phyloP scores from a whole-genome alignment of 2,797 vertebrate genomes.

The Danio tinwini region DNA sequence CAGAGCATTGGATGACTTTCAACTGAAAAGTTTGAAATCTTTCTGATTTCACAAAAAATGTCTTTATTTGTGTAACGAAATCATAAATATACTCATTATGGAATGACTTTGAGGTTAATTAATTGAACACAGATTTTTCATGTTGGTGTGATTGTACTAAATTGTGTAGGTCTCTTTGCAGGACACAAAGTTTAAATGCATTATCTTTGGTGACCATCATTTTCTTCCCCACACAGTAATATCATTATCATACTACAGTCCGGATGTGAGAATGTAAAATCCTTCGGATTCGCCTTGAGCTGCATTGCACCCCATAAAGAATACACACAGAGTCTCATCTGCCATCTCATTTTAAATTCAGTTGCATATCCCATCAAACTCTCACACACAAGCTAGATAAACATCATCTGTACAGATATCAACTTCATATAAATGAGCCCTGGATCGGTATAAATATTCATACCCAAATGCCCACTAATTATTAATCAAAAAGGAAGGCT shows the following conservation, averaged over 20 bases:
- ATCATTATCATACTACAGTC: background rate
- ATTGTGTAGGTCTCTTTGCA: too few relatives aligned
- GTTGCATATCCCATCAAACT: constrained; percentile 22
- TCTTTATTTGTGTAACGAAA: too few relatives aligned
- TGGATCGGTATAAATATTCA: constrained; percentile 23
- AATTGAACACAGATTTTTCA: too few relatives aligned
- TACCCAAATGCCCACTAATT: constrained; percentile 32
- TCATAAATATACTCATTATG: too few relatives aligned
- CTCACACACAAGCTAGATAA: constrained; percentile 14
- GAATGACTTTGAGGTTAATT: too few relatives aligned
- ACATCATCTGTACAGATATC: background rate
- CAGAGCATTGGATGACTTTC: too few relatives aligned
- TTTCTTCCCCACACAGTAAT: background rate
- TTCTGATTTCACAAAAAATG: too few relatives aligned
- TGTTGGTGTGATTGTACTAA: too few relatives aligned
- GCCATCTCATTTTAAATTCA: constrained; percentile 35
- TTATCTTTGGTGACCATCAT: constrained; percentile 5
- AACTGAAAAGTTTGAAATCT: too few relatives aligned
- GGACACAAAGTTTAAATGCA: background rate
- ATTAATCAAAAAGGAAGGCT: constrained; percentile 12
- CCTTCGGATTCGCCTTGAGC: constrained; percentile 23
- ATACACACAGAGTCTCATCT: constrained; percentile 5
- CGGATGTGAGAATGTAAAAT: constrained; percentile 32
- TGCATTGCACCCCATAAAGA: constrained; percentile 7
- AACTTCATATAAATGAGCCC: constrained; percentile 15